A percentile compares a stretch with the other conserved stretches of the same genome.
These are phyloP conservation scores for Xestia ashworthii DNA, from an alignment of 2,888 invertebrate species.

Conservation along the genomic window DNA sequence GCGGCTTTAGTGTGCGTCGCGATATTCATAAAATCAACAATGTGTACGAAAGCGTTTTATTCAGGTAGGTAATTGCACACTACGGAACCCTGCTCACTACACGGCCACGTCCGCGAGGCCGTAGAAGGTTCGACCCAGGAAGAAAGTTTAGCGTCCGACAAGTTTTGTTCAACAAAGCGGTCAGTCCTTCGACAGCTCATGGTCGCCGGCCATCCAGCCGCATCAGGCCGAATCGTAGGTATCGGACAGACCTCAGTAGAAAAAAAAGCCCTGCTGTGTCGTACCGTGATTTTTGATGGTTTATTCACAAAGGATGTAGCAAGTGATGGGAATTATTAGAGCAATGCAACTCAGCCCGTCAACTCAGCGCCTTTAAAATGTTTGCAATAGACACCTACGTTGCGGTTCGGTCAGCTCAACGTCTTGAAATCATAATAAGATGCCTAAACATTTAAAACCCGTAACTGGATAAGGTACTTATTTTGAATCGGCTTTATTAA, in stretches of 20 bases:
- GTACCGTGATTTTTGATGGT: too few relatives aligned
- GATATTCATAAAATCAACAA: neutral
- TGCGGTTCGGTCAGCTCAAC: neutral
- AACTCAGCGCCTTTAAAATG: neutral
- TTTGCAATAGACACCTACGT: neutral
- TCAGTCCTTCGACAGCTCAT: neutral
- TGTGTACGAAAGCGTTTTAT: neutral
- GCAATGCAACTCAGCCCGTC: neutral
- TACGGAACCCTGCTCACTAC: too few relatives aligned
- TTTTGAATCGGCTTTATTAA: slow-evolving; percentile 6
- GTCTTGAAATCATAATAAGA: neutral
- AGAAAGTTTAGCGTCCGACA: neutral
- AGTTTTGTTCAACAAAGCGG: neutral
- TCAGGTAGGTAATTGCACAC: neutral
- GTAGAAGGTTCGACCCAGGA: neutral
- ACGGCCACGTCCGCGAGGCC: neutral
- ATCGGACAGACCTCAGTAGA: neutral
- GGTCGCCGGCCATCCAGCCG: neutral
- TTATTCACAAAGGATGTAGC: neutral
- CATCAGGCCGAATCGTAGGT: neutral
- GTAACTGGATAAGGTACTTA: neutral
- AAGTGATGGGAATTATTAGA: slow-evolving; percentile 1
- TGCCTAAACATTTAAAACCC: neutral
- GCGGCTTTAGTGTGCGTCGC: neutral
- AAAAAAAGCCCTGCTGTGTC: too few relatives aligned